phyloP scores from a whole-genome alignment of 2,888 invertebrate genomes.

The Schizaphis graminum region DNA sequence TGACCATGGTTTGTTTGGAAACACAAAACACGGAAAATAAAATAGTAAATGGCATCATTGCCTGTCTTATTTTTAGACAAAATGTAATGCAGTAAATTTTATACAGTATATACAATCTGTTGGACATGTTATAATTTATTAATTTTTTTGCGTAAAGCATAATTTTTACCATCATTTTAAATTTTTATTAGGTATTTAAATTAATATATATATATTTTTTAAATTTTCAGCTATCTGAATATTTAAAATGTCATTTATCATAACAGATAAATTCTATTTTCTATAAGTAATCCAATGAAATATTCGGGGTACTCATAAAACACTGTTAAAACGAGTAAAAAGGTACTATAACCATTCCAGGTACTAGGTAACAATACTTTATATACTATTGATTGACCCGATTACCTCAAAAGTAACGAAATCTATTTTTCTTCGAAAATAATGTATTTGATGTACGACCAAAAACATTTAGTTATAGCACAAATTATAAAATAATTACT shows the following conservation, averaged over 20 bases:
- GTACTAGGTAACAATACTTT: slow-evolving; percentile 13
- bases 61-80: slow-evolving; percentile 59
- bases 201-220: neutral
- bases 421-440: slow-evolving; percentile 39
- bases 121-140: slow-evolving; percentile 28
- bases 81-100: slow-evolving; percentile 52
- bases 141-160: neutral
- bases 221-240: neutral
- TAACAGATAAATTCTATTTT: neutral
- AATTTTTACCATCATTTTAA: neutral
- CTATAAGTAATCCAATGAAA: neutral
- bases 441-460: neutral
- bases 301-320: neutral
- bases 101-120: slow-evolving; percentile 39
- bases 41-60: slow-evolving; percentile 51
- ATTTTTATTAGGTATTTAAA: neutral
- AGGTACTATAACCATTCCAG: slow-evolving; percentile 25
- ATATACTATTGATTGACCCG: slow-evolving; percentile 63
- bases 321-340: slow-evolving; percentile 19
- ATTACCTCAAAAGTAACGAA: slow-evolving; percentile 57
- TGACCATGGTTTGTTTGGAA: slow-evolving; percentile 35
- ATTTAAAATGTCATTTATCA: neutral
- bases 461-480: neutral
- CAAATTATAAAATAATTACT: neutral
- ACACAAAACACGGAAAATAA: slow-evolving; percentile 48